A percentile compares a stretch with the other conserved stretches of the same genome.
phyloP scores from a whole-genome alignment of 37 sponge, comb jelly and placozoan species.

The Cladorhizidae sp. region DNA sequence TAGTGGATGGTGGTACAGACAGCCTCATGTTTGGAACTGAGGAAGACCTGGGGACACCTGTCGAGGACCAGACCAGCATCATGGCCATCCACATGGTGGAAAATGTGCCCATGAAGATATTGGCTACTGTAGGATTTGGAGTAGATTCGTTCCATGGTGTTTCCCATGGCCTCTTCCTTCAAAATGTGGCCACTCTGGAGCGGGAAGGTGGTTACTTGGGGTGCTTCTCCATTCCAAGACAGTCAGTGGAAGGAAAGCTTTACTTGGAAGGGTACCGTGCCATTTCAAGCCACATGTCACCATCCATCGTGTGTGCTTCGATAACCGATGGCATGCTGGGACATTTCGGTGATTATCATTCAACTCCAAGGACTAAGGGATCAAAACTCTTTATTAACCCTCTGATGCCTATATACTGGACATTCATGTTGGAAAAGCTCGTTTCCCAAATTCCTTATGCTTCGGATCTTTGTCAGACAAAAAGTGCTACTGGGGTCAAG shows the following conservation, averaged over 20 bases:
- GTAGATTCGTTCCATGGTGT: constrained; percentile 84
- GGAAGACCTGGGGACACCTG: constrained; percentile 63
- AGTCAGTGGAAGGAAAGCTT: constrained; percentile 55
- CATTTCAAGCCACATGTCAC: constrained; percentile 53
- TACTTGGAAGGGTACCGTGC: constrained; percentile 64
- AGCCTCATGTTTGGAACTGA: constrained; percentile 78
- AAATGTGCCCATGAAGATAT: constrained; percentile 37
- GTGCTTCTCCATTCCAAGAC: constrained; percentile 58
- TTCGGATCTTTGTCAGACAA: constrained; percentile 23
- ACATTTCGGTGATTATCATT: constrained; percentile 68
- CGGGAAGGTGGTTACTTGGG: constrained; percentile 55
- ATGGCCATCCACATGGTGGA: constrained; percentile 41
- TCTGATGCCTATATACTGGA: constrained; percentile 76
- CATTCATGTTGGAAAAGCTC: constrained; percentile 46
- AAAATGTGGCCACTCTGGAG: constrained; percentile 69
- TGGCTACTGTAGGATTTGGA: constrained; percentile 76
- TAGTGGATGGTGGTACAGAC: constrained; percentile 80
- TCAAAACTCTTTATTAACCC: constrained; percentile 79
- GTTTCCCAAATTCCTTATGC: constrained; percentile 56
- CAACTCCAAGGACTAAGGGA: constrained; percentile 48
- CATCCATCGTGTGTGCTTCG: constrained; percentile 77
- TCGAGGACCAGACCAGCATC: constrained; percentile 76
- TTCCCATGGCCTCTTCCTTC: constrained; percentile 71
- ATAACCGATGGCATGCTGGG: constrained; percentile 65
- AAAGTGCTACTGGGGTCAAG: constrained; percentile 17